These are phyloP conservation scores for Dolichallabes microphthalmus DNA, from an alignment of 2,113 vertebrate species.

Conservation along the genomic window DNA sequence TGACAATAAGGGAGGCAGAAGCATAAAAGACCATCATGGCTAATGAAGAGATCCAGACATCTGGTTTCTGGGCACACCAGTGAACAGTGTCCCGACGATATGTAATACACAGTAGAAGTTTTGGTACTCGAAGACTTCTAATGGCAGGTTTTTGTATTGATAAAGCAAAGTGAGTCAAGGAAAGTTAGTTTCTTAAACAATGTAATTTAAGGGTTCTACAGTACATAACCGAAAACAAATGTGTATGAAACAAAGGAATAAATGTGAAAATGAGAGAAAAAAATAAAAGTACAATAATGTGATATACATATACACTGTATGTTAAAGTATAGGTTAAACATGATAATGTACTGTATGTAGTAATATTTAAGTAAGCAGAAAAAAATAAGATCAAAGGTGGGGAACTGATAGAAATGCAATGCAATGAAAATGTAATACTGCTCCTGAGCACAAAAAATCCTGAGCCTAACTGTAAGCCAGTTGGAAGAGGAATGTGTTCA, in stretches of 20 bases:
- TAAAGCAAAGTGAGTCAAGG: not conserved
- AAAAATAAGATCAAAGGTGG: not conserved
- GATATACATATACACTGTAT: not conserved
- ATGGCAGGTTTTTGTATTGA: not conserved
- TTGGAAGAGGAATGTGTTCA: not conserved
- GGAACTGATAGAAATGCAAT: not conserved
- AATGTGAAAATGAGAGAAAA: not conserved
- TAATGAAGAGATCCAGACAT: conserved; percentile 39
- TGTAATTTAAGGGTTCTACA: not conserved
- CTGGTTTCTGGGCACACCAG: conserved; percentile 10
- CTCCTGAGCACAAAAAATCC: not conserved
- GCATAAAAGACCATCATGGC: conserved; percentile 22
- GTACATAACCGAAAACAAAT: not conserved
- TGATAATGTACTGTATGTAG: not conserved
- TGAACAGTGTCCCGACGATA: not conserved
- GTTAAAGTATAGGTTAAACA: not conserved
- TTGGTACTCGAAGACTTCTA: not conserved
- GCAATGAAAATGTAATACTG: not conserved
- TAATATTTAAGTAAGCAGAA: not conserved
- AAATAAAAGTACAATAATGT: not conserved
- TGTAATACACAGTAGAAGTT: not conserved
- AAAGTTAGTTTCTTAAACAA: not conserved
- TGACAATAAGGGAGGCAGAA: conserved; percentile 28
- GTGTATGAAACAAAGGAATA: not conserved
- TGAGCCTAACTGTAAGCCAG: not conserved